Evolutionary conservation across 2,797 vertebrate genomes (phyloP), one percentile per base, ranked within the genome.

Genomic region (Peromyscus aztecus): DNA sequence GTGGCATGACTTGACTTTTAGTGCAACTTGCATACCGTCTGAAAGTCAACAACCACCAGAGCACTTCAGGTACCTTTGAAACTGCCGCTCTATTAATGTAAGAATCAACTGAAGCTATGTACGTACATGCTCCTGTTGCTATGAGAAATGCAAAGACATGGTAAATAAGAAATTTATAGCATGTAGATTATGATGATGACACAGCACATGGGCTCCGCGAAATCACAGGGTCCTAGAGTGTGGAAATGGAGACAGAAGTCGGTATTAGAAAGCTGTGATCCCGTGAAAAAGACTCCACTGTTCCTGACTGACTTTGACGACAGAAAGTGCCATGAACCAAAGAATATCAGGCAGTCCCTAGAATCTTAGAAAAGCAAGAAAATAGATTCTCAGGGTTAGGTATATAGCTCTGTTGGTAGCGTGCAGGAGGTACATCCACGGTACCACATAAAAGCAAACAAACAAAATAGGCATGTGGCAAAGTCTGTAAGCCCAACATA

Each of bases 101-200:
- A 67, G 10, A 49, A 67, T n/a, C 57, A 77, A 63, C 31, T 59
- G n/a, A 63, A 63, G 61, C 29, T 17, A 59, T 34, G 78, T 43
- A 52, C 12, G 59, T 85, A 63, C 37, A 75, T 69, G 27, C 90
- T n/a, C 3, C 59, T 83, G 40, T 91, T 85, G 49, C 55, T 49
- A 13, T 76, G 59, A 89, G 84, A 94, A 91, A 90, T 21, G 55
- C n/a, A 92, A 95, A 96, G 65, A 52, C 31, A n/a, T 81, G 49
- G 71, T 52, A 86, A 13, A 6, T 4, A 46, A n/a, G 59, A 76
- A 73, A 67, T 59, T 88, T 81, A 71, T 1, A 43, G 1, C 24
- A 2, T 31, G 5, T 52, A 57, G 49, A 24, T 46, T 16, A 34
- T 83, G 37, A 43, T 71, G 49, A 52, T 27, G 37, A n/a, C 55